Evolutionary conservation across 1,140 invertebrate genomes (phyloP), one percentile per base, ranked within the genome.

Genomic region (Drosophila equinoxialis): DNA sequence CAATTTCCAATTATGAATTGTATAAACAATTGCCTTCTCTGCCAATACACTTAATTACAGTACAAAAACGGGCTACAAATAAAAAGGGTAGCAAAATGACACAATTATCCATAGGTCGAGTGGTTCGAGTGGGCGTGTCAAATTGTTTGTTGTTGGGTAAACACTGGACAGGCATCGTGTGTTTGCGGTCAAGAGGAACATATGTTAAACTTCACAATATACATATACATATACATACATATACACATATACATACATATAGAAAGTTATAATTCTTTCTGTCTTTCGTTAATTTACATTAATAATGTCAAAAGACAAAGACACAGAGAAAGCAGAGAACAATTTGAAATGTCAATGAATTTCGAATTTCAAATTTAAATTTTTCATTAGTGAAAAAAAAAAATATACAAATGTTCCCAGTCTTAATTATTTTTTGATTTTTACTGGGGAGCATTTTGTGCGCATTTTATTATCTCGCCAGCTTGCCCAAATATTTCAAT

Each of bases 1-100:
- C 79, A 74, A 87, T 89, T 79, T 80, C 64, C 76, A 87, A 89
- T 87, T 84, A 84, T 68, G 14, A 37, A 84, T 77, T 89, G 68
- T 78, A 79, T 80, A 89, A 87, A 74, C 80, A 87, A 80, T 77
- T 89, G 84, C 68, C 81, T 77, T 71, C 69, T 57, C 45, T 30
- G 30, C 30, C 81, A 10, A 76, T 59, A 61, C 62, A 39, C 68
- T 72, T 87, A 87, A 87, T 87, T 86, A 82, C 72, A 79, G 79
- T 66, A 30, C 13, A 30, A 30, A 30, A 30, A 33, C 59, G 59
- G 71, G 37, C 33, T 14, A 30, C 26, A 60, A 35, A 37, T 54
- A 17, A 13, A 63, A 69, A n/a, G 45, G 67, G 20, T 26, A 10
- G 45, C 55, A 68, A 89, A 89, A 89, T 89, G 74, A 76, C 84